Percentiles rank a stretch among this genome's conserved stretches.
Evolutionary conservation across 2,888 invertebrate genomes (phyloP).

Genomic region (Dicycla oo): DNA sequence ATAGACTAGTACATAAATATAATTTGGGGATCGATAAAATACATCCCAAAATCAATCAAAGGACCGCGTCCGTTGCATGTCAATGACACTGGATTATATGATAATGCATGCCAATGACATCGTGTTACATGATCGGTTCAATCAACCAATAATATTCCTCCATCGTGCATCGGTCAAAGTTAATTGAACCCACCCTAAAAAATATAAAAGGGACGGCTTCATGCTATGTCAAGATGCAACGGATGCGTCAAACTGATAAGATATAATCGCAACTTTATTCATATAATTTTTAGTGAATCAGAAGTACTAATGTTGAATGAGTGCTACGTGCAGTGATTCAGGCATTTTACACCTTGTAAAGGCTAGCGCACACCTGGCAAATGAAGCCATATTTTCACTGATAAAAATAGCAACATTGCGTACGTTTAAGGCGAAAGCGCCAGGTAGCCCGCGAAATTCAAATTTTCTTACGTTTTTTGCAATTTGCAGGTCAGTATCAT

Average conservation of each 20-base stretch:
- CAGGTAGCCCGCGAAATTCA: no score
- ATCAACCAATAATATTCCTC: background rate
- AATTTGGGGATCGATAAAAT: no score
- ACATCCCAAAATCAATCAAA: no score
- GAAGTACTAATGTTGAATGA: conserved; percentile 9
- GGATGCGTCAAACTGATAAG: conserved; percentile 8
- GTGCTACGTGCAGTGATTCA: conserved; percentile 6
- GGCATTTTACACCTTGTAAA: conserved; percentile 2
- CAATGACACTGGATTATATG: no score
- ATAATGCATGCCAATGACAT: background rate
- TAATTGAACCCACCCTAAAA: background rate
- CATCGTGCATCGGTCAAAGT: background rate
- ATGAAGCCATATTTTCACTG: background rate
- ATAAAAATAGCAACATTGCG: background rate
- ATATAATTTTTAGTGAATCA: conserved; percentile 21
- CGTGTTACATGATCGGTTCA: no score
- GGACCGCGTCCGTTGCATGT: no score
- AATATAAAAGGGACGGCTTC: background rate
- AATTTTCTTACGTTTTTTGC: no score
- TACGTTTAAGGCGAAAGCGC: no score
- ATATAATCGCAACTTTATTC: conserved; percentile 7
- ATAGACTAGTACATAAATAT: no score
- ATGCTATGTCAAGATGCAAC: conserved; percentile 11
- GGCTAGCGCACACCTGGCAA: background rate
- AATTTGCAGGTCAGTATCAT: no score